Percentiles rank a stretch among this genome's conserved stretches.
phyloP scores from a whole-genome alignment of 2,797 vertebrate species.

The Rhinichthys osculus region DNA sequence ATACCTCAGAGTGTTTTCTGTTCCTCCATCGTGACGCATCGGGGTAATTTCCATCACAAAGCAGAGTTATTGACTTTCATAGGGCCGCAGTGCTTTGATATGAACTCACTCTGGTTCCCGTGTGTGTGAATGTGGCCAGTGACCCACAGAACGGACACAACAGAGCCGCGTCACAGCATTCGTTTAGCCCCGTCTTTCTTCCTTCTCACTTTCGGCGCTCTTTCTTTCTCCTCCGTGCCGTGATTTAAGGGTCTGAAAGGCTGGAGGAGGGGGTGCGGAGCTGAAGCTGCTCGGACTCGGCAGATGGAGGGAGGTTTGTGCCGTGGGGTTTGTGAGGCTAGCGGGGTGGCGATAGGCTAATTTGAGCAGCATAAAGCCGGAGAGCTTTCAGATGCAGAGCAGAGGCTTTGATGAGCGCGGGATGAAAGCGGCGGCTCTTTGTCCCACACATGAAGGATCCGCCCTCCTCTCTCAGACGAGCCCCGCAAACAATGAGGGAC shows the following conservation, averaged over 20 bases:
- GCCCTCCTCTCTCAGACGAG: conserved; percentile 66
- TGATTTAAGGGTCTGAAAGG: conserved; percentile 76
- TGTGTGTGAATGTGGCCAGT: conserved; percentile 37
- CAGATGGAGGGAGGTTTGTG: conserved; percentile 78
- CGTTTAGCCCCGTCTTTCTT: conserved; percentile 48
- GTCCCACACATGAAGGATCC: conserved; percentile 79
- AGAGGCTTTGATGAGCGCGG: conserved; percentile 77
- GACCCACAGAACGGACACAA: conserved; percentile 42
- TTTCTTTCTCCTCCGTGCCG: conserved; percentile 41
- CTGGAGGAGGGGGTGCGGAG: conserved; percentile 42
- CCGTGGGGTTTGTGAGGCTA: conserved; percentile 64
- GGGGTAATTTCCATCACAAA: conserved; percentile 80
- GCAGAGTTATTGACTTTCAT: conserved; percentile 83
- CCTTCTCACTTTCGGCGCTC: conserved; percentile 8
- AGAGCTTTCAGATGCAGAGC: conserved; percentile 82
- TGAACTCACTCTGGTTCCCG: conserved; percentile 62
- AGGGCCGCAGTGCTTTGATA: conserved; percentile 78
- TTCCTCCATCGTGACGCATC: background rate
- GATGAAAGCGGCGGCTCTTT: conserved; percentile 80
- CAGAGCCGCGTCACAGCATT: conserved; percentile 56
- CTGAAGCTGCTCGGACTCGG: conserved; percentile 69
- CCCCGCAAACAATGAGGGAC: conserved; percentile 71
- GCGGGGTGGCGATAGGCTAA: conserved; percentile 75
- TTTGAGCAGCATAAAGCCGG: conserved; percentile 73
- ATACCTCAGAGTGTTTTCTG: background rate